Base-by-base conservation (phyloP, 2,888 invertebrate genomes). In the Pristionchus japonicus region DNA sequence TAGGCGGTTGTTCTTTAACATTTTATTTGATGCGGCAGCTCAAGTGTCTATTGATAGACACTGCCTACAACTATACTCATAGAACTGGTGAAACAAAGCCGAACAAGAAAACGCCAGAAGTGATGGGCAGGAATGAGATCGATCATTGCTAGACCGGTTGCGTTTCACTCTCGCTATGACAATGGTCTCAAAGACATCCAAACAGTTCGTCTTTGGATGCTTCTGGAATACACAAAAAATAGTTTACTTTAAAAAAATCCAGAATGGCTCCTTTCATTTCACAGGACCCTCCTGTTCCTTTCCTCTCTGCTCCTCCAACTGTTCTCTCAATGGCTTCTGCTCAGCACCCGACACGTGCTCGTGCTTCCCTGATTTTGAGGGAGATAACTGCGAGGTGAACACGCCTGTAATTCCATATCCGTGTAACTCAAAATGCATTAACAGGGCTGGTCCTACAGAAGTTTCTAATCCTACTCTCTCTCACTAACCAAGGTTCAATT, bases 281-380 rank as follows among this genome's bases (percentile, higher is more conserved):
- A n/a, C 70, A 80, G 87, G 87, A 1, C 77, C 77, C 47, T 47
- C 87, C 37, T 87, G 87, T 37, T 40, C 77, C 40, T 87, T 43
- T n/a, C 87, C 87, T 0, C 57, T 87, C n/a, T 87, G 87, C 47
- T 57, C 77, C 15, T 67, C 87, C 1, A 89, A 88, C 31, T 92
- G 92, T 52, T 89, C 90, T 4, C 82, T 91, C 20, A 92, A 92
- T 82, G 92, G 92, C 40, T n/a, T 82, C 7, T 92, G 92, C 70
- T 67, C 84, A 0, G 43, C 61, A 13, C 92, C 92, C 2, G 90
- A 87, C n/a, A 84, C 86, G 47, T 92, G 92, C 74, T 34, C 61
- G 17, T 92, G 92, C 57, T 92, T 92, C 49, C 90, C 89, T 0
- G 92, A 89, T 34, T 92, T 88, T 88, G 87, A 88, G 37, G 91